Base-by-base conservation (phyloP, 2,888 invertebrate genomes). In the Polia nebulosa region DNA sequence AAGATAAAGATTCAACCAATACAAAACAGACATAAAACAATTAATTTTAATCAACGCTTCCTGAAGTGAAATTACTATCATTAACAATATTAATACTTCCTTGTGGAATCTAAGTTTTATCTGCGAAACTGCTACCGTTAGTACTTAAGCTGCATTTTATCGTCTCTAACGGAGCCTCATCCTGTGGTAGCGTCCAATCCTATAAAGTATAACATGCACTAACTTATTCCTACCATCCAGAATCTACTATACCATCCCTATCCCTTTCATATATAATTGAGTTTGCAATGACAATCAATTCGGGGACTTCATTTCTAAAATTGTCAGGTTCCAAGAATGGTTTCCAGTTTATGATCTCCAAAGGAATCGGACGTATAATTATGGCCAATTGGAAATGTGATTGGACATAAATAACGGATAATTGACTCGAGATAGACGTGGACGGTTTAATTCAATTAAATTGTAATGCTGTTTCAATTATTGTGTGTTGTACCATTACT, bases 91-190 rank as follows among this genome's bases (percentile, higher is more conserved):
- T 65, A 77, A 67, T 77, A 70, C 53, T 76, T 82, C 73, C 75
- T 66, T 51, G 67, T 57, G 22, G 56, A 41, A 71, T 70, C 58
- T 66, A 45, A 61, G 59, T 68, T 78, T 71, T 69, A 83, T 84
- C 84, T 76, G 68, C 44, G 44, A 75, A 78, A 76, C 83, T 74
- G 68, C 85, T 88, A 90, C 90, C 91, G 90, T 91, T 91, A 90
- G 85, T 69, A 85, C 84, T 86, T 81, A 85, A 78, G 73, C 83
- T 84, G 85, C 85, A 89, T 87, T 88, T 89, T 88, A 88, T 87
- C 86, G 83, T 85, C 81, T 80, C 83, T 92, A 92, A 92, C 91
- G 89, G 91, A 76, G 68, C 76, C 74, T 80, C 88, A 87, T 90
- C 88, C 90, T 90, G 90, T 85, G 81, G 84, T 83, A 65, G 74